Conservation (phyloP, 2,797 vertebrate species). For the Syndactyla subalaris region DNA sequence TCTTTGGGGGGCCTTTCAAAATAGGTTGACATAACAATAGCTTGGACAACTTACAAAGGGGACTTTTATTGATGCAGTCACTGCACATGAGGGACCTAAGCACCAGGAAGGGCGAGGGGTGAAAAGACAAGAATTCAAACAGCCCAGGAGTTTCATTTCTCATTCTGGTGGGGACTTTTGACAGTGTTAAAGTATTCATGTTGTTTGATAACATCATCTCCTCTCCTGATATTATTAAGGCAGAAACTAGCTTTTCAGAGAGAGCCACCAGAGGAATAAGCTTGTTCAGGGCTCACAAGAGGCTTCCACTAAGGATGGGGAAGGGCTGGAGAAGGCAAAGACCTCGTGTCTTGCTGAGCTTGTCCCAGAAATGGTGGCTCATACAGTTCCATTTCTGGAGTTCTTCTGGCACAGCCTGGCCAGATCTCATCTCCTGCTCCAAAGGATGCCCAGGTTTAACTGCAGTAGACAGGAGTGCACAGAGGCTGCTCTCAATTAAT, state of each 20-base stretch:
- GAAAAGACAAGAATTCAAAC: conserved; percentile 21
- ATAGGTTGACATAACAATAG: background rate
- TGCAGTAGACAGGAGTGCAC: background rate
- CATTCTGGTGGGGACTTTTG: background rate
- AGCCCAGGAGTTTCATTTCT: background rate
- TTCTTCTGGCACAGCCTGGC: background rate
- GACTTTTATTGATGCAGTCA: background rate
- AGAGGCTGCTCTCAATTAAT: background rate
- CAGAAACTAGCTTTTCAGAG: background rate
- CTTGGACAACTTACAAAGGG: background rate
- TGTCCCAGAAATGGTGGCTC: background rate
- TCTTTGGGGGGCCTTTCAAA: background rate
- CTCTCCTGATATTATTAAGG: background rate
- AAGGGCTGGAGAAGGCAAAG: background rate
- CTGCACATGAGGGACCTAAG: background rate
- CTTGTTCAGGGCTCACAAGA: background rate
- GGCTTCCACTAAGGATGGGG: background rate
- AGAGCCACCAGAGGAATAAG: background rate
- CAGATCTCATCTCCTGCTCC: background rate
- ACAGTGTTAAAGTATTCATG: background rate
- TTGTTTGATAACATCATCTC: background rate
- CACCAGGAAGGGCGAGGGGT: background rate
- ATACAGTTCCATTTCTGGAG: background rate
- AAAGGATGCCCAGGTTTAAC: background rate
- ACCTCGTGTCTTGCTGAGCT: background rate